Base-by-base conservation (phyloP, 2,888 invertebrate species). In the Spilosoma lubricipeda region DNA sequence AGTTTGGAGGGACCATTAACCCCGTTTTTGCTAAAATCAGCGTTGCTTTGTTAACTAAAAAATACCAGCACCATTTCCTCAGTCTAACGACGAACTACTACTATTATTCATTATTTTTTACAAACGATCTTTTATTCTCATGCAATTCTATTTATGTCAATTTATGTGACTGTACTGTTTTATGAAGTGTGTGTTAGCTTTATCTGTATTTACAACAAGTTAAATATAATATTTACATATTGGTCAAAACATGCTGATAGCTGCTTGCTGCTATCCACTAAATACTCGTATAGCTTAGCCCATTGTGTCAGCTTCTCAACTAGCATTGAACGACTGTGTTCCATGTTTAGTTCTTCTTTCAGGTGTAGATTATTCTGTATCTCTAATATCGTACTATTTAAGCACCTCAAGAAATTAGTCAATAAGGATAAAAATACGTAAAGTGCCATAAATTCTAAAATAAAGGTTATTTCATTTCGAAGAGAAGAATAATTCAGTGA, bases 251-350 rank as follows among this genome's bases (percentile, higher is more conserved):
- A 39, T 39, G 59, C 30, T 42, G 67, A 33, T 23, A 72, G 33
- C 42, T 59, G 59, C 15, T 67, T 64, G 36, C 59, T 67, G 67
- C 72, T 67, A 23, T 67, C 67, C 11, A 67, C 72, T 42, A 67
- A 18, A 27, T 3, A 18, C 23, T 72, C n/a, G 59, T 72, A 72
- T 1, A 36, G 13, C 23, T 67, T 59, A 59, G 45, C 3, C 33
- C 33, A 33, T 33, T 33, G 33, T 33, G 33, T 33, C 33, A 33
- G 23, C 42, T 72, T 56, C 9, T 42, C n/a, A 9, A 67, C 33
- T 1, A 72, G 13, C 8, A 9, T 65, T 11, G n/a, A 30, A 70
- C 20, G 1, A 11, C 0, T 8, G 39, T 4, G 20, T 23, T 42
- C 18, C 8, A 7, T 27, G 7, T 70, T 59, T 27, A 59, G 23